Evolutionary conservation across 2,888 invertebrate species (phyloP), one percentile per base, ranked within the genome.

Genomic region (Tridacna crocea): DNA sequence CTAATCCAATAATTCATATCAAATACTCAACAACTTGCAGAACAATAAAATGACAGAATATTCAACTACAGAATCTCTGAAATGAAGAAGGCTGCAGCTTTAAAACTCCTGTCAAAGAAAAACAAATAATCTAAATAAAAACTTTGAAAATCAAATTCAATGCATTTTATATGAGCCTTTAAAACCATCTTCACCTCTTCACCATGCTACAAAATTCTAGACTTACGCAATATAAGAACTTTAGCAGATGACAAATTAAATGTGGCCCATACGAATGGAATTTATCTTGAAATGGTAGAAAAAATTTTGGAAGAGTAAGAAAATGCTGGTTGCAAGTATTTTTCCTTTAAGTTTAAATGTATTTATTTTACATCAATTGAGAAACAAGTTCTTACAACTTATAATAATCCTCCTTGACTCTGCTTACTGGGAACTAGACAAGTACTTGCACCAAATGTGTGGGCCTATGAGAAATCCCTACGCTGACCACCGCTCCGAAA

Each of bases 1-100:
- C 85, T 88, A 83, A 80, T 77, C 83, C 74, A 75, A 79, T 83
- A 60, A 83, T 47, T 72, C 63, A 26, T 63, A 26, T 63, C 63
- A 63, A 63, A 63, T 63, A 63, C 63, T 63, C 63, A 63, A 63
- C 63, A 63, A 63, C 66, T 66, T 66, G 66, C 63, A 27, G 26
- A 26, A 19, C 17, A 63, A 63, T 27, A 63, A 63, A 63, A 63
- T 63, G 24, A 63, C 27, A 63, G 63, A 63, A 63, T 63, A 63
- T 60, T 60, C 15, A 60, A n/a, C n/a, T 60, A 24, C n/a, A 60
- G n/a, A 60, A 60, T 60, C 60, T 22, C 60, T 60, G 24, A 60
- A 22, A 60, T 22, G 17, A 24, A 65, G 26, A 65, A 65, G 60
- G 24, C 65, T 65, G 55, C 55, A 55, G 55, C 10, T 61, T 22